A percentile compares a stretch with the other conserved stretches of the same genome.
Evolutionary conservation across 2,888 invertebrate genomes (phyloP).

Genomic region (Nematopogon swammerdamellus): DNA sequence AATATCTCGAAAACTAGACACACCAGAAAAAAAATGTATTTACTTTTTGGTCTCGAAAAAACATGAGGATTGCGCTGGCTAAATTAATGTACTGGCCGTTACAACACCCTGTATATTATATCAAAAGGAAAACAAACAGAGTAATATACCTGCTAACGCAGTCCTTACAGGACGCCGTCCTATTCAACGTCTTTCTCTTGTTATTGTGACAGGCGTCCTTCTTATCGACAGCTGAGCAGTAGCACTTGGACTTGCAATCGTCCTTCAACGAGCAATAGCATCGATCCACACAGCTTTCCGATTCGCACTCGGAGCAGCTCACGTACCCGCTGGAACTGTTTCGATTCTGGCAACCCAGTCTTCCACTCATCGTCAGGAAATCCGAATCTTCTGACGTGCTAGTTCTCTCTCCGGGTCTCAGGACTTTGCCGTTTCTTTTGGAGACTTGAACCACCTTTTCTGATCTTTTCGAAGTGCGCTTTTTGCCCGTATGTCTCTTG

Average conservation of each 20-base stretch:
- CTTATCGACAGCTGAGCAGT: constrained; percentile 56
- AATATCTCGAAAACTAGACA: no score
- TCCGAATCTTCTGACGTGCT: constrained; percentile 64
- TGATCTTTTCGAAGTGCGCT: constrained; percentile 37
- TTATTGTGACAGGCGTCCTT: constrained; percentile 35
- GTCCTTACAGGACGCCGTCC: constrained; percentile 40
- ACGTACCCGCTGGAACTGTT: constrained; percentile 73
- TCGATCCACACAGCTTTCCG: constrained; percentile 81
- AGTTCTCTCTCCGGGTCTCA: constrained; percentile 56
- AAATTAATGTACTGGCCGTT: no score
- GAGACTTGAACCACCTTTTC: constrained; percentile 39
- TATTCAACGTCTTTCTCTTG: constrained; percentile 21
- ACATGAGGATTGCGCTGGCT: no score
- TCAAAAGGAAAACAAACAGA: no score
- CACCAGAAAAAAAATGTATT: no score
- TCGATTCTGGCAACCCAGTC: constrained; percentile 57
- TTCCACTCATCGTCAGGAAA: constrained; percentile 53
- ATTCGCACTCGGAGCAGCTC: constrained; percentile 87
- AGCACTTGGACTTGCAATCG: constrained; percentile 57
- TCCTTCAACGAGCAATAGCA: constrained; percentile 79
- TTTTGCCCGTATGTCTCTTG: constrained; percentile 37
- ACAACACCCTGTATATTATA: no score
- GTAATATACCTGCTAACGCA: constrained; percentile 45
- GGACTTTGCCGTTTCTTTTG: constrained; percentile 38
- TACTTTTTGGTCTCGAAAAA: no score